Percentiles rank a stretch among this genome's conserved stretches.
phyloP scores from a whole-genome alignment of 2,888 invertebrate genomes.

The Panopea generosa region DNA sequence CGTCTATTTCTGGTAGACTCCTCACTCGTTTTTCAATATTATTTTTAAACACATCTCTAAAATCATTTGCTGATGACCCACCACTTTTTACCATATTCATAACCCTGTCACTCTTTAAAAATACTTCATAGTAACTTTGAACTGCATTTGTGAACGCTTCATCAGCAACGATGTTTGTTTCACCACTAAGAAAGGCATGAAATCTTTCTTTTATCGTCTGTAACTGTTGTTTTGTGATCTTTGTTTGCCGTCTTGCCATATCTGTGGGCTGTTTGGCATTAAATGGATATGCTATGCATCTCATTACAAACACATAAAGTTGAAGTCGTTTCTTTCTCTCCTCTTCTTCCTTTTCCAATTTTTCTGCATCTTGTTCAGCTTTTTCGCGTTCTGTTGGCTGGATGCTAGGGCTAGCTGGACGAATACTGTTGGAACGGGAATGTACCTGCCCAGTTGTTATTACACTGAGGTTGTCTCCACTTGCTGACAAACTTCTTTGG shows the following conservation, averaged over 20 bases:
- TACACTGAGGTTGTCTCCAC: constrained; percentile 83
- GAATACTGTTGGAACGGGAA: constrained; percentile 87
- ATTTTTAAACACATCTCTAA: constrained; percentile 98
- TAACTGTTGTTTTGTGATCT: constrained; percentile 97
- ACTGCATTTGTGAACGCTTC: constrained; percentile 98
- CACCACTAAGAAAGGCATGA: constrained; percentile 97
- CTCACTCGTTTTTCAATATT: constrained; percentile 99
- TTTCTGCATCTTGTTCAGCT: constrained; percentile 88
- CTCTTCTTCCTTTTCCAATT: constrained; percentile 98
- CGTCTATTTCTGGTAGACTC: constrained; percentile 99
- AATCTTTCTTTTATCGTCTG: constrained; percentile 97
- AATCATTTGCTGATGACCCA: constrained; percentile 99
- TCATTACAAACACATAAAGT: constrained; percentile 98
- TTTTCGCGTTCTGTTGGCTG: constrained; percentile 93
- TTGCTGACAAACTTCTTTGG: constrained; percentile 84
- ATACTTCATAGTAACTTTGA: constrained; percentile 93
- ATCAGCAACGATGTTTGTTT: constrained; percentile 89
- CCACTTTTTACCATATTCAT: constrained; percentile 98
- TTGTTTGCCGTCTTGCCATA: constrained; percentile 97
- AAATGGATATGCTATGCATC: constrained; percentile 99
- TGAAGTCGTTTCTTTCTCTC: constrained; percentile 97
- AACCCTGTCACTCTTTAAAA: constrained; percentile 98
- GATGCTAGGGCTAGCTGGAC: constrained; percentile 95
- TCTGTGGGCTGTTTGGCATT: constrained; percentile 99
- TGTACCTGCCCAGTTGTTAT: constrained; percentile 67